phyloP scores from a whole-genome alignment of 2,797 vertebrate genomes.

The Tragelaphus oryx region DNA sequence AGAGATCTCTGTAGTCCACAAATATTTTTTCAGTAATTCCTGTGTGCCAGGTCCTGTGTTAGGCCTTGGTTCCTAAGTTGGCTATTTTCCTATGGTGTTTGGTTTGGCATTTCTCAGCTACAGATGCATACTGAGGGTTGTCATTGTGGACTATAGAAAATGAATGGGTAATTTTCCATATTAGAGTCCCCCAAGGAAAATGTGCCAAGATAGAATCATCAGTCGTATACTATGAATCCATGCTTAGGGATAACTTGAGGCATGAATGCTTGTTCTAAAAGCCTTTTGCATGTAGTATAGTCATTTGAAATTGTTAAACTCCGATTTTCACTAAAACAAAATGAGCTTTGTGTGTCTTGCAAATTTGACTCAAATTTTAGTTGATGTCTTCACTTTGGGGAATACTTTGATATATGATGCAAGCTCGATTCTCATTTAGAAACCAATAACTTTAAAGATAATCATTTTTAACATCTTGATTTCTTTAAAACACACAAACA shows the following conservation, averaged over 20 bases:
- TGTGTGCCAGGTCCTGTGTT: neutral
- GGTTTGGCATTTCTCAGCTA: slow-evolving; percentile 11
- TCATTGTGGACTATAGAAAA: slow-evolving; percentile 23
- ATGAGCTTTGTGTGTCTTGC: slow-evolving; percentile 5
- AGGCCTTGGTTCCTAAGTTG: slow-evolving; percentile 1
- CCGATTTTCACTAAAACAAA: neutral
- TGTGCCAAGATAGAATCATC: neutral
- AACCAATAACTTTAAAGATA: slow-evolving; percentile 25
- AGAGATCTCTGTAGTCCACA: neutral
- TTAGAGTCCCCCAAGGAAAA: slow-evolving; percentile 21
- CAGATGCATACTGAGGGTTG: neutral
- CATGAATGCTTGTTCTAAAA: slow-evolving; percentile 8
- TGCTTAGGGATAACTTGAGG: neutral
- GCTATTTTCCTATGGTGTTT: neutral
- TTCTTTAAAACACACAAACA: slow-evolving; percentile 23
- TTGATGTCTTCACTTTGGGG: slow-evolving; percentile 8
- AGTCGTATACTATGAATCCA: neutral
- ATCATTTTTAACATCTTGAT: slow-evolving; percentile 13
- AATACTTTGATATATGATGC: neutral
- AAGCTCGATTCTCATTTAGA: slow-evolving; percentile 35
- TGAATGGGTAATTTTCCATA: neutral
- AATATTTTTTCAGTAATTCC: slow-evolving; percentile 21
- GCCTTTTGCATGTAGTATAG: slow-evolving; percentile 16
- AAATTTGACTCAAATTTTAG: slow-evolving; percentile 43
- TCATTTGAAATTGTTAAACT: slow-evolving; percentile 36